Evolutionary conservation across 2,797 vertebrate species (phyloP).

Genomic region (Toxotes lorentzi): DNA sequence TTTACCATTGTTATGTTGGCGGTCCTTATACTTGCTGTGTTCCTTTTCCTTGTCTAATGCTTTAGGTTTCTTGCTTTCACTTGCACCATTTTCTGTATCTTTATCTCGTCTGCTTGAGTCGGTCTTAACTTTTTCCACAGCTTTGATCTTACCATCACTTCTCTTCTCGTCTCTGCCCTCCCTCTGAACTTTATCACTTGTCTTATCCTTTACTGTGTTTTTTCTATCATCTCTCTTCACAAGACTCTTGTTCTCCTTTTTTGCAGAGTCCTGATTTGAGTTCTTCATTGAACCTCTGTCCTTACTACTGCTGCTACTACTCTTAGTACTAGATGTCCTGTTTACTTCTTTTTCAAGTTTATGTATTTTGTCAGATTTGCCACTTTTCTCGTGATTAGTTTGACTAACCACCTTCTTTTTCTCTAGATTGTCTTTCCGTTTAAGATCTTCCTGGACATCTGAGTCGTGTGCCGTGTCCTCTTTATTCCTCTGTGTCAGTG

Average conservation of each 20-base stretch:
- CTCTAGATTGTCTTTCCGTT: constrained; percentile 34
- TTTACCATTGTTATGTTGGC: constrained; percentile 83
- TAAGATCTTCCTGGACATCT: constrained; percentile 57
- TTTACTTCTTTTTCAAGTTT: constrained; percentile 64
- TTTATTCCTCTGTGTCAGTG: constrained; percentile 70
- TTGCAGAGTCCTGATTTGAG: constrained; percentile 70
- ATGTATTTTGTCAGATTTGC: constrained; percentile 67
- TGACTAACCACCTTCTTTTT: constrained; percentile 73
- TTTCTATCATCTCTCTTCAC: constrained; percentile 83
- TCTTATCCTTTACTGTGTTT: constrained; percentile 69
- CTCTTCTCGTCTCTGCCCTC: constrained; percentile 78
- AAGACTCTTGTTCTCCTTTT: constrained; percentile 81
- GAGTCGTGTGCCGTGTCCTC: constrained; percentile 73
- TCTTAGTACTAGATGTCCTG: constrained; percentile 64
- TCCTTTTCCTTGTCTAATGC: constrained; percentile 80
- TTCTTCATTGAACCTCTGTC: constrained; percentile 68
- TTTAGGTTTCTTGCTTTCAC: constrained; percentile 77
- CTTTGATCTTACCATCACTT: constrained; percentile 70
- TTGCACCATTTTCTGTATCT: constrained; percentile 73
- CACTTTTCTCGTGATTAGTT: constrained; percentile 69
- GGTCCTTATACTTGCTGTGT: constrained; percentile 66
- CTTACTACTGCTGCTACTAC: constrained; percentile 65
- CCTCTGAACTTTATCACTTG: constrained; percentile 62
- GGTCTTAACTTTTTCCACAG: constrained; percentile 76
- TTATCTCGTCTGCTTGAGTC: constrained; percentile 82